These are phyloP conservation scores for Dolichomitus sp. DNA, from an alignment of 2,888 invertebrate species.

Conservation along the genomic window DNA sequence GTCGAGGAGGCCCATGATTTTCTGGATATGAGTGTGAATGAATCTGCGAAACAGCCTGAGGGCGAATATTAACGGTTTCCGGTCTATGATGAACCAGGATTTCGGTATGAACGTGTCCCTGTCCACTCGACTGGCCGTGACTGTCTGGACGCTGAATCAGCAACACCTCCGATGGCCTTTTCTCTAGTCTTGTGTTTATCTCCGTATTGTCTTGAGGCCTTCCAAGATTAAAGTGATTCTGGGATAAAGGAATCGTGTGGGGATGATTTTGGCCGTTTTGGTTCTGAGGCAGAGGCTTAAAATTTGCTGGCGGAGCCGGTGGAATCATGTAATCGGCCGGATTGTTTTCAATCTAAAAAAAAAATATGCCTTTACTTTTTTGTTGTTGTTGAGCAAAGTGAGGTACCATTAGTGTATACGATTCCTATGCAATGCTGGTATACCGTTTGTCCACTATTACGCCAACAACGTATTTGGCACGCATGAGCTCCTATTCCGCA, in stretches of 20 bases:
- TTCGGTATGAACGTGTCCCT: constrained; percentile 82
- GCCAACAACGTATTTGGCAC: constrained; percentile 59
- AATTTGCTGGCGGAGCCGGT: constrained; percentile 77
- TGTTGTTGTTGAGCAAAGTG: neutral
- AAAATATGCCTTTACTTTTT: neutral
- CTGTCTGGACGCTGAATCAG: constrained; percentile 77
- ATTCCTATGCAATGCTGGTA: neutral
- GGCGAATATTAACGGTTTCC: constrained; percentile 77
- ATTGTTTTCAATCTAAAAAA: constrained; percentile 77
- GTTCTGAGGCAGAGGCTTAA: constrained; percentile 75
- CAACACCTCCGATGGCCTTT: constrained; percentile 77
- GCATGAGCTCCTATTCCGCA: constrained; percentile 66
- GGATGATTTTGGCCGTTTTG: constrained; percentile 70
- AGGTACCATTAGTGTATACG: constrained; percentile 10
- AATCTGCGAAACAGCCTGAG: constrained; percentile 70
- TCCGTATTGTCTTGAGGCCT: constrained; percentile 74
- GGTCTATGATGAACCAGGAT: constrained; percentile 82
- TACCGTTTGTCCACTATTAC: constrained; percentile 34
- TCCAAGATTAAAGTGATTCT: constrained; percentile 70
- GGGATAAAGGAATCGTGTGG: constrained; percentile 75
- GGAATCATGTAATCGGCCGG: constrained; percentile 81
- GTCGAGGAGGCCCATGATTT: constrained; percentile 74
- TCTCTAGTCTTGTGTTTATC: constrained; percentile 69
- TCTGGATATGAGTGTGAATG: constrained; percentile 66
- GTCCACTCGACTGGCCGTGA: constrained; percentile 74